Conservation (phyloP, 1,140 invertebrate species). For the Penaeus chinensis region DNA sequence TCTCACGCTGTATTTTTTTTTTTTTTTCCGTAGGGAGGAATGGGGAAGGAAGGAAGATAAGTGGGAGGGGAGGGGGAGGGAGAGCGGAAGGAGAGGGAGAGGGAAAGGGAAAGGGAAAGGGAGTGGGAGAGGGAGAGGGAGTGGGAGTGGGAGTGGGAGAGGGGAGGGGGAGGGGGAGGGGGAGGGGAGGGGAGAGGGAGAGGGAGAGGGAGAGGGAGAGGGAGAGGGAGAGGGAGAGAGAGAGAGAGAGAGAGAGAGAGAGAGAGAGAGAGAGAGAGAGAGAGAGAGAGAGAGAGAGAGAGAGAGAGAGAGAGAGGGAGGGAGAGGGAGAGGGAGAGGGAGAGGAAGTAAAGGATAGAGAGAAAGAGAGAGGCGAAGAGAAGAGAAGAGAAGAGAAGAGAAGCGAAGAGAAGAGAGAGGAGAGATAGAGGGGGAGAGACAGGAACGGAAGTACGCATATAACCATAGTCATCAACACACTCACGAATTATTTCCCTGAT, state of each 20-base stretch:
- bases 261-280: slow-evolving; percentile 23
- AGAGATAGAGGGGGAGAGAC: too few species aligned
- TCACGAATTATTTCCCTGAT: too few species aligned
- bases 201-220: background rate
- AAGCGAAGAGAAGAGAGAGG: background rate
- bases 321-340: background rate
- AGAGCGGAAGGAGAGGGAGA: too few species aligned
- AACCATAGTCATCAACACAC: too few species aligned
- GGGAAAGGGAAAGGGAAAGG: too few species aligned
- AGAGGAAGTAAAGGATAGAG: background rate
- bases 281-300: slow-evolving; percentile 2
- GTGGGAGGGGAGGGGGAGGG: too few species aligned
- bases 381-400: background rate
- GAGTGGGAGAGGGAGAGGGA: too few species aligned
- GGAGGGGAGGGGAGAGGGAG: background rate
- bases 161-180: background rate
- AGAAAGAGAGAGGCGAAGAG: slow-evolving; percentile 6
- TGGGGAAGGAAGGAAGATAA: too few species aligned
- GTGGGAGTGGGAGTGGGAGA: background rate
- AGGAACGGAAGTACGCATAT: too few species aligned
- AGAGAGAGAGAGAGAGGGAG: background rate
- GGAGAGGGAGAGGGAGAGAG: background rate
- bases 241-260: background rate
- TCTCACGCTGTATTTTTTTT: too few species aligned
- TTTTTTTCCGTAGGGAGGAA: too few species aligned